These are phyloP conservation scores for Leptopilina myrica DNA, from an alignment of 2,888 invertebrate genomes.

Conservation along the genomic window DNA sequence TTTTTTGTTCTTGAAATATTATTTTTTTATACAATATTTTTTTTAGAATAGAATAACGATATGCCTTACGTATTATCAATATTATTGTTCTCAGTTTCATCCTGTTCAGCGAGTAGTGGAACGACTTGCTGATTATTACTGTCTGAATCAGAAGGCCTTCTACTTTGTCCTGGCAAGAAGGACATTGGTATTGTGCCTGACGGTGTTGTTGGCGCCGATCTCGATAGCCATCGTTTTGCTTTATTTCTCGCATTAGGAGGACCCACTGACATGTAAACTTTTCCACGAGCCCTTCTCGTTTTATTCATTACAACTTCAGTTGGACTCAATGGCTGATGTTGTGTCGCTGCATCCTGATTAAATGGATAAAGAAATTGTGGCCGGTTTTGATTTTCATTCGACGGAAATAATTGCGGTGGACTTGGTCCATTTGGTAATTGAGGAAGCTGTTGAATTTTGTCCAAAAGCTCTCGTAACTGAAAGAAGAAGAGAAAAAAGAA, in stretches of 20 bases:
- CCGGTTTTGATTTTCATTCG: slow-evolving; percentile 62
- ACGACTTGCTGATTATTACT: slow-evolving; percentile 69
- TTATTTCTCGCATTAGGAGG: slow-evolving; percentile 65
- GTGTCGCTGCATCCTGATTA: slow-evolving; percentile 61
- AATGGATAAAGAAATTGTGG: slow-evolving; percentile 66
- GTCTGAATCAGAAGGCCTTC: slow-evolving; percentile 68
- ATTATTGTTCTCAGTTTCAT: slow-evolving; percentile 66
- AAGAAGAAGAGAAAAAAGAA: slow-evolving; percentile 41
- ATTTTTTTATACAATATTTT: slow-evolving; percentile 20
- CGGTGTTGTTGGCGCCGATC: slow-evolving; percentile 90
- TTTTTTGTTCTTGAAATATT: neutral
- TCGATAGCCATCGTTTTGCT: slow-evolving; percentile 81
- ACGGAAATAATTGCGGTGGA: slow-evolving; percentile 45
- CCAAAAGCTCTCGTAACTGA: slow-evolving; percentile 81
- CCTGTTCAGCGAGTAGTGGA: slow-evolving; percentile 72
- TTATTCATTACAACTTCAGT: slow-evolving; percentile 67
- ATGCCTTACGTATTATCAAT: slow-evolving; percentile 45
- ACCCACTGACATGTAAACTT: slow-evolving; percentile 78
- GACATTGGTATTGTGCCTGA: slow-evolving; percentile 84
- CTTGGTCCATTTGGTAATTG: slow-evolving; percentile 75
- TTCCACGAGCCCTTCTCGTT: slow-evolving; percentile 72
- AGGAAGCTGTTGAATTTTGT: slow-evolving; percentile 84
- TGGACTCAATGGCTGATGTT: slow-evolving; percentile 62
- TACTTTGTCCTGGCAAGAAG: slow-evolving; percentile 78
- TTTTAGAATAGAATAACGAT: slow-evolving; percentile 33